Evolutionary conservation across 2,797 vertebrate species (phyloP).

Genomic region (Notamacropus eugenii): DNA sequence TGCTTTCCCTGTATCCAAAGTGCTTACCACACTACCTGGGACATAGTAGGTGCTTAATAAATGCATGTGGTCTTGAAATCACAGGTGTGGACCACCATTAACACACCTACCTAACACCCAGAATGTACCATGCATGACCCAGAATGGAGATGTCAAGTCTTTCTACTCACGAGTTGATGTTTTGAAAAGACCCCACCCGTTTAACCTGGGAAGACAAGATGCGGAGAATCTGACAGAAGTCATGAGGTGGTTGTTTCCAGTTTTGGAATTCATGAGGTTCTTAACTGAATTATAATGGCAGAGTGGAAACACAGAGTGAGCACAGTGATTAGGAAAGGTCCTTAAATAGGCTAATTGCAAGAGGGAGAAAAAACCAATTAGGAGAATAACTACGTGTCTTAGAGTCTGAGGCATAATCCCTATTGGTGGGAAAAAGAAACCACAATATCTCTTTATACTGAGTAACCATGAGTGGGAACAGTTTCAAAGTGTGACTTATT

Average conservation of each 20-base stretch:
- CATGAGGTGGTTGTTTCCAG: background rate
- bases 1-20: background rate
- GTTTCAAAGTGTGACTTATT: background rate
- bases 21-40: background rate
- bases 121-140: too few relatives aligned
- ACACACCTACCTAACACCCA: background rate
- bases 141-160: background rate
- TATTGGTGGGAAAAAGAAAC: constrained; percentile 11
- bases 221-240: background rate
- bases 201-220: constrained; percentile 12
- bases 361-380: constrained; percentile 54
- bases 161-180: background rate
- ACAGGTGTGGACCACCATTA: background rate
- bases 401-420: constrained; percentile 49
- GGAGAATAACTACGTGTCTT: constrained; percentile 49
- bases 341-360: constrained; percentile 61
- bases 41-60: too few relatives aligned
- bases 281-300: constrained; percentile 55
- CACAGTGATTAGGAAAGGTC: constrained; percentile 41
- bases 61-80: background rate
- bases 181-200: background rate
- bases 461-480: background rate
- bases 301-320: constrained; percentile 16
- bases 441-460: background rate
- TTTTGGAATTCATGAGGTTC: constrained; percentile 48